Conservation (phyloP, 2,888 invertebrate species). For the Apamea crenata region DNA sequence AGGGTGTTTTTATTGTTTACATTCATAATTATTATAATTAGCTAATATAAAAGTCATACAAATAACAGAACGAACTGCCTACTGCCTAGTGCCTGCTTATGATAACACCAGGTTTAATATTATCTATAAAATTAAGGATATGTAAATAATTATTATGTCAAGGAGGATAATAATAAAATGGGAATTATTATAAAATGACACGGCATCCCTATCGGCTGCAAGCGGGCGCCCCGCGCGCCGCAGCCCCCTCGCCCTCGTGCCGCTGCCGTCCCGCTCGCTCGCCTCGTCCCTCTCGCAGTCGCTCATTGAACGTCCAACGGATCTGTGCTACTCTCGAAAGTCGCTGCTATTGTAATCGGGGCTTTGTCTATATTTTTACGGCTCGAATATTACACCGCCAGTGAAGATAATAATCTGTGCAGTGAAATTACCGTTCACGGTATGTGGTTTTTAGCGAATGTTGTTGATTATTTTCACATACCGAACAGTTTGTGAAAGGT, state of each 20-base stretch:
- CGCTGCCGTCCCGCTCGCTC: constrained; percentile 74
- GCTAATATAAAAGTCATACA: neutral
- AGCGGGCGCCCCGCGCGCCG: constrained; percentile 62
- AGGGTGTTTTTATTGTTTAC: constrained; percentile 10
- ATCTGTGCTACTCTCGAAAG: constrained; percentile 81
- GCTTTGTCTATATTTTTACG: constrained; percentile 85
- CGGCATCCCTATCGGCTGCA: constrained; percentile 73
- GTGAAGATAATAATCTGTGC: constrained; percentile 84
- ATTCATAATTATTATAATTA: neutral
- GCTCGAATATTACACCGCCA: constrained; percentile 79
- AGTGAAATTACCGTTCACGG: constrained; percentile 88
- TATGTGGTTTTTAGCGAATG: constrained; percentile 84
- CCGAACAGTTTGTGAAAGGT: constrained; percentile 88
- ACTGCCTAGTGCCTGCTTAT: neutral
- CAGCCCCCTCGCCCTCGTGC: constrained; percentile 69
- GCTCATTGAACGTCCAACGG: constrained; percentile 85
- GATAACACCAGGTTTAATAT: neutral
- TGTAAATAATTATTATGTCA: constrained; percentile 8
- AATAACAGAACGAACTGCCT: neutral
- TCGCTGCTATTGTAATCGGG: constrained; percentile 81
- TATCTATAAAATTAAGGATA: neutral
- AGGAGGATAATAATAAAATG: constrained; percentile 40
- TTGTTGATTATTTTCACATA: constrained; percentile 85
- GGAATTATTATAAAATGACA: constrained; percentile 62
- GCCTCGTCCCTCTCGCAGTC: constrained; percentile 80